These are phyloP conservation scores for Trachythela sp. DNA, from an alignment of 64 coral and sea anemone species.

Conservation along the genomic window DNA sequence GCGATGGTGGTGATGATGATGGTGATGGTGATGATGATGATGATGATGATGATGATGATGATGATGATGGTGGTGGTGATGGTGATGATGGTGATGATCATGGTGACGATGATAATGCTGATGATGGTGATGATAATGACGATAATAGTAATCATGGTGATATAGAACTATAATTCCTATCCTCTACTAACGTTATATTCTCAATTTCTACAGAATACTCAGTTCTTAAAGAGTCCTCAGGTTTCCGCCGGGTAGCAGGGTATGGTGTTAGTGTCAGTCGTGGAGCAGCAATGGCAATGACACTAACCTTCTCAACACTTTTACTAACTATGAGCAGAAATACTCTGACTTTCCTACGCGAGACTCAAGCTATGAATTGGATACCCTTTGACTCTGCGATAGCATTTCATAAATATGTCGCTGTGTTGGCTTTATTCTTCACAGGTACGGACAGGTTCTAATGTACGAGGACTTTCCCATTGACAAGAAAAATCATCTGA, in stretches of 20 bases:
- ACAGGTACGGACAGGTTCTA: background rate
- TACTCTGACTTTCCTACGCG: background rate
- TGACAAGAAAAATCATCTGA: too few species aligned
- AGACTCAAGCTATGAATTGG: background rate
- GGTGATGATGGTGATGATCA: background rate
- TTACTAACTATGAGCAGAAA: background rate
- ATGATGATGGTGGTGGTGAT: too few species aligned
- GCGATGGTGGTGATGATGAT: background rate
- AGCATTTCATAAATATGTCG: conserved; percentile 21
- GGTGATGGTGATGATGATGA: background rate
- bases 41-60: background rate
- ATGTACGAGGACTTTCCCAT: background rate
- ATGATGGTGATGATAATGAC: background rate
- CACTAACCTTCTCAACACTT: background rate
- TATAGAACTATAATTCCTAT: too few species aligned
- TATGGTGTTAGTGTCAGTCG: background rate
- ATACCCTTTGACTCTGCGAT: conserved; percentile 10
- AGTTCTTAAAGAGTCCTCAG: background rate
- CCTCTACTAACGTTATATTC: background rate
- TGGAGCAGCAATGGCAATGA: background rate
- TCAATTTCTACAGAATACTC: background rate
- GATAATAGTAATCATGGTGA: too few species aligned
- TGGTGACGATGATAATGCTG: background rate
- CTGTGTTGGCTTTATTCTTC: background rate
- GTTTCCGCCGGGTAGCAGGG: background rate